Conservation (phyloP, 2,797 vertebrate species). For the Hyperoplus immaculatus region DNA sequence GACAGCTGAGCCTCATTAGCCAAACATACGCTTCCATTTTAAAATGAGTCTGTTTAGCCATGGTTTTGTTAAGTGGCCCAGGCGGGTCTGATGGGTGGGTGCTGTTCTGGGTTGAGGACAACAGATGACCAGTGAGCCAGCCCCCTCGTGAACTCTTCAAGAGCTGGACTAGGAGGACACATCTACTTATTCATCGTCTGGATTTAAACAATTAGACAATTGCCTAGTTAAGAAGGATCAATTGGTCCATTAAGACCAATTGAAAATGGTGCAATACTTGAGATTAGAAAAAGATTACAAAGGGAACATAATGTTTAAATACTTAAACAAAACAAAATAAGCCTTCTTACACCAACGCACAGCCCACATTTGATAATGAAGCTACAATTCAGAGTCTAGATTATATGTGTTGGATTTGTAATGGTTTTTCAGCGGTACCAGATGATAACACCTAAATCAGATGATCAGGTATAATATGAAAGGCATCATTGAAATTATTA, state of each 20-base stretch:
- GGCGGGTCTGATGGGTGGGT: slow-evolving; percentile 36
- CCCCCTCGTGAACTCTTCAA: slow-evolving; percentile 42
- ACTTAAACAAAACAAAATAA: slow-evolving; percentile 70
- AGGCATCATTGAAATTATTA: neutral
- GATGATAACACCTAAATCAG: neutral
- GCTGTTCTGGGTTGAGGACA: slow-evolving; percentile 54
- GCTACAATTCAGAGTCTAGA: slow-evolving; percentile 10
- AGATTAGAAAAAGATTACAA: slow-evolving; percentile 79
- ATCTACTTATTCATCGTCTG: slow-evolving; percentile 63
- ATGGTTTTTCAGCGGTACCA: neutral
- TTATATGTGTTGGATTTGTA: neutral
- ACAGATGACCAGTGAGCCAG: slow-evolving; percentile 52
- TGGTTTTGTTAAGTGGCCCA: slow-evolving; percentile 41
- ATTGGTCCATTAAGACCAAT: slow-evolving; percentile 65
- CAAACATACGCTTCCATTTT: slow-evolving; percentile 78
- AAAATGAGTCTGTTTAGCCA: slow-evolving; percentile 45
- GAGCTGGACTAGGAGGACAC: slow-evolving; percentile 39
- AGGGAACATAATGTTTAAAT: slow-evolving; percentile 60
- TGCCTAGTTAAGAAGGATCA: slow-evolving; percentile 80
- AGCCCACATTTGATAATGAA: slow-evolving; percentile 56
- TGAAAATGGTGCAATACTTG: slow-evolving; percentile 71
- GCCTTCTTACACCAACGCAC: slow-evolving; percentile 48
- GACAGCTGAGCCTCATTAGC: slow-evolving; percentile 79
- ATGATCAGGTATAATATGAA: neutral
- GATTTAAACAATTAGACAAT: slow-evolving; percentile 81